Conservation (phyloP, 2,888 invertebrate species). For the Hesperia comma region DNA sequence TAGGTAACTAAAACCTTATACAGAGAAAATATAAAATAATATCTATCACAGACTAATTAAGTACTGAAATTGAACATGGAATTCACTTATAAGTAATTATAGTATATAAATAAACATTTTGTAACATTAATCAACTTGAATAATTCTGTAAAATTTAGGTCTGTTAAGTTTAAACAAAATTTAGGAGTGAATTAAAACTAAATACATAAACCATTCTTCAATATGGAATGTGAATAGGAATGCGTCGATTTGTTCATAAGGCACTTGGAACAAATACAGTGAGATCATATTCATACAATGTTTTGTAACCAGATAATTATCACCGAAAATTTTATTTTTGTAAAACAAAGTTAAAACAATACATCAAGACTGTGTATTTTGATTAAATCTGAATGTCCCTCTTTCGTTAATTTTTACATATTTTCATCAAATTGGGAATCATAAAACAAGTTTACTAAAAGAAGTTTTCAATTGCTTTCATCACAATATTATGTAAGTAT, state of each 20-base stretch:
- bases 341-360: constrained; percentile 24
- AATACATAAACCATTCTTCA: constrained; percentile 23
- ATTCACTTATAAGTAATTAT: constrained; percentile 31
- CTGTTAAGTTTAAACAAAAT: constrained; percentile 28
- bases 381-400: constrained; percentile 25
- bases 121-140: not conserved
- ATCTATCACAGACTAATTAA: constrained; percentile 77
- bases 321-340: constrained; percentile 26
- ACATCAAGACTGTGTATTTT: constrained; percentile 13
- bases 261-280: constrained; percentile 81
- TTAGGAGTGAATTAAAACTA: constrained; percentile 7
- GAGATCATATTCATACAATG: constrained; percentile 56
- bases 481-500: constrained; percentile 57
- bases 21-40: constrained; percentile 46
- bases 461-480: constrained; percentile 64
- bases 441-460: constrained; percentile 53
- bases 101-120: constrained; percentile 15
- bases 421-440: constrained; percentile 64
- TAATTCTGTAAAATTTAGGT: constrained; percentile 16
- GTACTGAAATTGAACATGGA: constrained; percentile 53
- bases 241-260: constrained; percentile 80
- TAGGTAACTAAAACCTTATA: constrained; percentile 24
- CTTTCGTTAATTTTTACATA: constrained; percentile 41
- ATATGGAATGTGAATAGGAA: constrained; percentile 71
- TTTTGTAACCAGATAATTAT: constrained; percentile 46